Percentiles rank a stretch among this genome's conserved stretches.
phyloP scores from a whole-genome alignment of 1,140 invertebrate genomes.

The Alviniconcha marisindica region DNA sequence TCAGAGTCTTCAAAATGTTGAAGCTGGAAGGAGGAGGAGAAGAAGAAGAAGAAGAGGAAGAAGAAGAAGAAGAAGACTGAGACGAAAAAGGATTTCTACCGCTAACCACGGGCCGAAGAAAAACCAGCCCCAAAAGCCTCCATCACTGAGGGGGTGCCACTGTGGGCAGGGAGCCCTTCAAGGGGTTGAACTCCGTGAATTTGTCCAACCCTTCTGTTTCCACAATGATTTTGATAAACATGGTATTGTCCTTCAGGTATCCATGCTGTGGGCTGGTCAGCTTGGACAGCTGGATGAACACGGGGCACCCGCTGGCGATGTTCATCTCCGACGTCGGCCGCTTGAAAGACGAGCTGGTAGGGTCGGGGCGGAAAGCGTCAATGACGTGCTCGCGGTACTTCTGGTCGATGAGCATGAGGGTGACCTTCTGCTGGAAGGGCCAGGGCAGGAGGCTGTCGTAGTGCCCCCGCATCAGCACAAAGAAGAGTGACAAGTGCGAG shows the following conservation, averaged over 20 bases:
- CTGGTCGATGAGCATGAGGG: slow-evolving; percentile 71
- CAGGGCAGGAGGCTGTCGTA: slow-evolving; percentile 71
- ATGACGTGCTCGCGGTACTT: slow-evolving; percentile 65
- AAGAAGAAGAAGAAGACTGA: too few species aligned
- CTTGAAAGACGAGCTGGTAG: slow-evolving; percentile 67
- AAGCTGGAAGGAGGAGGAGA: too few species aligned
- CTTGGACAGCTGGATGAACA: slow-evolving; percentile 67
- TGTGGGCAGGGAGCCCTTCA: slow-evolving; percentile 9
- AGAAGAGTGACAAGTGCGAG: slow-evolving; percentile 73
- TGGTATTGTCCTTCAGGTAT: slow-evolving; percentile 72
- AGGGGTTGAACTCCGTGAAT: slow-evolving; percentile 53
- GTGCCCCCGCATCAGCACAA: slow-evolving; percentile 72
- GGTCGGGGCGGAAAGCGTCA: slow-evolving; percentile 72
- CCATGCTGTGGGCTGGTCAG: slow-evolving; percentile 60
- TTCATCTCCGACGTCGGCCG: slow-evolving; percentile 74
- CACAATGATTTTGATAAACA: slow-evolving; percentile 72
- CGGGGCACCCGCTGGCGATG: slow-evolving; percentile 73
- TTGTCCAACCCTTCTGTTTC: slow-evolving; percentile 56
- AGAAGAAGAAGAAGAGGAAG: too few species aligned
- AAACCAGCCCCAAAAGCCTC: too few species aligned
- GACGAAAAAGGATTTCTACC: too few species aligned
- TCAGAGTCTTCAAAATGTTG: too few species aligned
- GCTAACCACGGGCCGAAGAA: too few species aligned
- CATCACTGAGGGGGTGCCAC: slow-evolving; percentile 8
- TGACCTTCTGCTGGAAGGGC: slow-evolving; percentile 73